These are phyloP conservation scores for Pagetopsis macropterus DNA, from an alignment of 2,797 vertebrate species.

Conservation along the genomic window DNA sequence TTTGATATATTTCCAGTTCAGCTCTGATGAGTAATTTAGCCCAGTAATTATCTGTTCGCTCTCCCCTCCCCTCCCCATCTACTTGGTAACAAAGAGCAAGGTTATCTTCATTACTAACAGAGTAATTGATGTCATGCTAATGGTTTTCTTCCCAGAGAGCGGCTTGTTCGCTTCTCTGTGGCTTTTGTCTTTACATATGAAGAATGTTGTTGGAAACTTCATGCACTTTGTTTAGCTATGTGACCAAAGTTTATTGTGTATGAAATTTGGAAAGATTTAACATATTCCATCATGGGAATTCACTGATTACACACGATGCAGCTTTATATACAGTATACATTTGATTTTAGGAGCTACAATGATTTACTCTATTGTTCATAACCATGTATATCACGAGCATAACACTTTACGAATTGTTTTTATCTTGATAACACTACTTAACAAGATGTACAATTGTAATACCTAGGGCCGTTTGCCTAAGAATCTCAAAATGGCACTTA, in stretches of 20 bases:
- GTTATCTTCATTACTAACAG: conserved; percentile 69
- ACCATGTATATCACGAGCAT: background rate
- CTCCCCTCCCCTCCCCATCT: background rate
- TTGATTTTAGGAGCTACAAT: background rate
- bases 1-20: conserved; percentile 58
- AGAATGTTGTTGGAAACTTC: conserved; percentile 43
- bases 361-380: background rate
- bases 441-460: background rate
- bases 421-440: background rate
- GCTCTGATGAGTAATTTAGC: conserved; percentile 41
- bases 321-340: background rate
- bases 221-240: background rate
- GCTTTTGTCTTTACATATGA: conserved; percentile 72
- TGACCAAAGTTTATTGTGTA: background rate
- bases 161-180: conserved; percentile 41
- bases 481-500: background rate
- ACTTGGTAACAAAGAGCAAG: conserved; percentile 49
- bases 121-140: conserved; percentile 68
- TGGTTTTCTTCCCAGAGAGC: conserved; percentile 54
- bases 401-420: background rate
- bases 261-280: background rate
- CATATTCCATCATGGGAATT: background rate
- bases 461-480: conserved; percentile 4
- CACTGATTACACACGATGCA: background rate
- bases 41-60: conserved; percentile 30